A percentile compares a stretch with the other conserved stretches of the same genome.
phyloP scores from a whole-genome alignment of 2,888 invertebrate species.

The Hypsopygia costalis region DNA sequence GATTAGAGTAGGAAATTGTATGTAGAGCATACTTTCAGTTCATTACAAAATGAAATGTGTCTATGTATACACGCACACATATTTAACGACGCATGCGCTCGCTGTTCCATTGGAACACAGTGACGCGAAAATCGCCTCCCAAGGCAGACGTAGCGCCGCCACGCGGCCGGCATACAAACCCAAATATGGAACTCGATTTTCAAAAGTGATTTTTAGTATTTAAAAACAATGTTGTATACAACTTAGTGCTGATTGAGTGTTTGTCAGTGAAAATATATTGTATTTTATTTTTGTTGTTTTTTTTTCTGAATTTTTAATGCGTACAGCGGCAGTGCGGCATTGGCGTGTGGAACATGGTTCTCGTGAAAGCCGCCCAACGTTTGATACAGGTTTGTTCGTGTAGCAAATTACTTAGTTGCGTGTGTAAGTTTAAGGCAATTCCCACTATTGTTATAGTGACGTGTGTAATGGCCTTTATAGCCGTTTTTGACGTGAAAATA shows the following conservation, averaged over 20 bases:
- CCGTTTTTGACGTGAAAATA: background rate
- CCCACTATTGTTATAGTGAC: constrained; percentile 15
- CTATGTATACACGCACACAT: constrained; percentile 31
- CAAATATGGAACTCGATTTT: constrained; percentile 59
- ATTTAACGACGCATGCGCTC: constrained; percentile 56
- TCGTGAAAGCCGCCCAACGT: constrained; percentile 2
- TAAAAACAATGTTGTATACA: no score
- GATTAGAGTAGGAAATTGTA: constrained; percentile 23
- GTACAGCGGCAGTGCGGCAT: constrained; percentile 34
- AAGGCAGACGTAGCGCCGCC: constrained; percentile 49
- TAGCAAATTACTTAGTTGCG: constrained; percentile 64
- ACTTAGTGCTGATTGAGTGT: constrained; percentile 16
- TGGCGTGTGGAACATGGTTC: constrained; percentile 10
- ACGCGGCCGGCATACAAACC: constrained; percentile 27
- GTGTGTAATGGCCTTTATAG: constrained; percentile 4
- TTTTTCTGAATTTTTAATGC: constrained; percentile 45
- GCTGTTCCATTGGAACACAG: constrained; percentile 39
- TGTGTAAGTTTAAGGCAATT: constrained; percentile 42
- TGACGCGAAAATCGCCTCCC: constrained; percentile 39
- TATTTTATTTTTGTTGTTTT: constrained; percentile 28
- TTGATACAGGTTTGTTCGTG: constrained; percentile 53
- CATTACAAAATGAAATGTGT: constrained; percentile 64
- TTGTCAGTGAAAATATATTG: constrained; percentile 17
- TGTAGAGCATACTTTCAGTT: constrained; percentile 35
- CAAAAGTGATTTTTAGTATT: constrained; percentile 31